phyloP scores from a whole-genome alignment of 2,113 vertebrate species.

The Dasyurus viverrinus region DNA sequence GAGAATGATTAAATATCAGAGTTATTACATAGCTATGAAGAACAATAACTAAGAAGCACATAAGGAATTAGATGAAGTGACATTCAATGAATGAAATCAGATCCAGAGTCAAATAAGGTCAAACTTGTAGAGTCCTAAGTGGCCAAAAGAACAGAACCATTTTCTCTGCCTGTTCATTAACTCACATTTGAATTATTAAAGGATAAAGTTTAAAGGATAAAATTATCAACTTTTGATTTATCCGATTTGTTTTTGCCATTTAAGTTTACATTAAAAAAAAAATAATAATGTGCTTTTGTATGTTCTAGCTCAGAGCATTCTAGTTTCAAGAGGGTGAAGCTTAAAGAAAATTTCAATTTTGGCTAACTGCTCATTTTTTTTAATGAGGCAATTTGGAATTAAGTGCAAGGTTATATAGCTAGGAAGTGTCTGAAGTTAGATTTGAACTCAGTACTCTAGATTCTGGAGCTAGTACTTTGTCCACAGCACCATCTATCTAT shows the following conservation, averaged over 20 bases:
- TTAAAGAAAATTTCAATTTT: slow-evolving; percentile 35
- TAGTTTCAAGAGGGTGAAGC: neutral
- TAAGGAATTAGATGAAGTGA: neutral
- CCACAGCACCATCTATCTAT: too few species aligned
- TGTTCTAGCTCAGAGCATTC: neutral
- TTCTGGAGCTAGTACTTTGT: too few species aligned
- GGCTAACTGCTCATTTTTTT: neutral
- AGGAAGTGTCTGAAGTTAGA: too few species aligned
- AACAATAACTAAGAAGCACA: neutral
- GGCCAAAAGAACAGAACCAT: neutral
- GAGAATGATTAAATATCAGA: neutral
- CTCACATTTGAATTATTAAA: neutral
- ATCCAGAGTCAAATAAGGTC: neutral
- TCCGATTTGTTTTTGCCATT: neutral
- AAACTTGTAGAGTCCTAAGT: neutral
- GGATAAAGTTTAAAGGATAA: neutral
- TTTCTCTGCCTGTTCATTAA: neutral
- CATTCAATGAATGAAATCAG: neutral
- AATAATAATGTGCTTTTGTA: neutral
- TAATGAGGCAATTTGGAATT: too few species aligned
- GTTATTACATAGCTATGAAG: neutral
- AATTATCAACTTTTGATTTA: neutral
- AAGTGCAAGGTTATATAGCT: too few species aligned
- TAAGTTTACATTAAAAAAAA: neutral
- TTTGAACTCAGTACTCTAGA: too few species aligned